These are phyloP conservation scores for Philaethria dido DNA, from an alignment of 2,888 invertebrate genomes.

Conservation along the genomic window DNA sequence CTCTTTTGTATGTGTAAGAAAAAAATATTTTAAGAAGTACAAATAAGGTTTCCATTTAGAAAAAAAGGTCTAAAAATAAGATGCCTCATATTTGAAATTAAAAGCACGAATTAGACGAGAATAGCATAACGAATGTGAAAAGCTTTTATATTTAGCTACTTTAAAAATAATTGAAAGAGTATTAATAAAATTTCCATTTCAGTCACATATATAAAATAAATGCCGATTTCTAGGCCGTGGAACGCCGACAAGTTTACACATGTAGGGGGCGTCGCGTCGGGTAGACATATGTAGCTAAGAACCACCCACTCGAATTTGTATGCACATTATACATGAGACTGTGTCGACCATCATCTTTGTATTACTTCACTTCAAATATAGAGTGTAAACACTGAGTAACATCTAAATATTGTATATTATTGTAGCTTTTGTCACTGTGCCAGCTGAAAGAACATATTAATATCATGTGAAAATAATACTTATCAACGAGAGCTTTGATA, in stretches of 20 bases:
- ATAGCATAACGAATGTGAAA: too few relatives aligned
- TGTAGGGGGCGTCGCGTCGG: constrained; percentile 63
- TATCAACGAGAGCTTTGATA: background rate
- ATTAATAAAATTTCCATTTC: background rate
- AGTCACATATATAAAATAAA: background rate
- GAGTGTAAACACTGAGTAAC: constrained; percentile 25
- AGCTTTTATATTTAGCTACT: background rate
- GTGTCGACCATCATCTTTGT: constrained; percentile 72
- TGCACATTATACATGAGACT: constrained; percentile 80
- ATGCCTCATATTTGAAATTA: too few relatives aligned
- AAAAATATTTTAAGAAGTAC: too few relatives aligned
- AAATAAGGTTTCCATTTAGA: too few relatives aligned
- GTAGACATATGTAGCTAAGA: constrained; percentile 69
- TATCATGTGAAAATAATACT: background rate
- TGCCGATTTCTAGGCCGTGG: constrained; percentile 44
- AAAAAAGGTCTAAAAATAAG: too few relatives aligned
- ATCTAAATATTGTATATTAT: constrained; percentile 10
- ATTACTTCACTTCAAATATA: constrained; percentile 49
- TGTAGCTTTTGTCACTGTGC: too few relatives aligned
- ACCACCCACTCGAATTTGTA: constrained; percentile 59
- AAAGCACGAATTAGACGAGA: too few relatives aligned
- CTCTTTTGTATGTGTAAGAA: too few relatives aligned
- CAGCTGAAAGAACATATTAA: too few relatives aligned
- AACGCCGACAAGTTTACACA: constrained; percentile 67
- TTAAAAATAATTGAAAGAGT: background rate